Base-by-base conservation (phyloP, 1,140 invertebrate species). In the Caenorhabditis inopinata region DNA sequence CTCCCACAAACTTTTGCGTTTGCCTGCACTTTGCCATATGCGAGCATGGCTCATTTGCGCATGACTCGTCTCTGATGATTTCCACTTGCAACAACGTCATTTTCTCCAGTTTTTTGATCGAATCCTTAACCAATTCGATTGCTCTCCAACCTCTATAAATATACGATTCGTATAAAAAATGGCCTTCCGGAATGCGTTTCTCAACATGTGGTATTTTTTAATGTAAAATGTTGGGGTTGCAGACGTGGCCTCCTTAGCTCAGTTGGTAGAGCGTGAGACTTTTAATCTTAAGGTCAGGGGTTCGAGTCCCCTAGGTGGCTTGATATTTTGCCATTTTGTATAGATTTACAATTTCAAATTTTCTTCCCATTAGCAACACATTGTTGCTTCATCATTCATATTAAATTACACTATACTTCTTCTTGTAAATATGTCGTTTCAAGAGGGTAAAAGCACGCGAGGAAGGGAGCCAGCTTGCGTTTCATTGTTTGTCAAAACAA, bases 41-140 rank as follows among this genome's bases (percentile, higher is more conserved):
- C 0, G 96, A 90, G 87, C 97, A 99, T 0, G 96, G 96, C 87
- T 99, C 97, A 21, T 93, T 91, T 0, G 97, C 93, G 89, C 97
- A 99, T 0, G 98, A 91, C 89, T 98, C 97, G 88, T 98, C 96
- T 88, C 97, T 95, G 89, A 98, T 97, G 0, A 96, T 95, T 2
- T 97, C 89, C 0, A 98, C 94, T 91, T 49, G 27, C 27, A 81
- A 18, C 6, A 81, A 32, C 14, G 80, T 42, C 25, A 81, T 45
- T 18, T 53, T 49, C 35, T 81, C 80, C 46, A 81, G 14, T 94
- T 85, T 21, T 87, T 35, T 75, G 68, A 77, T 49, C 75, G 80
- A 49, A 45, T 68, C 49, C 68, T 74, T 49, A n/a, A 85, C 42
- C 48, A 76, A 53, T 73, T 85, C 83, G 21, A 82, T 45, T 38